Evolutionary conservation across 2,888 invertebrate genomes (phyloP).

Genomic region (Campaea margaritaria): DNA sequence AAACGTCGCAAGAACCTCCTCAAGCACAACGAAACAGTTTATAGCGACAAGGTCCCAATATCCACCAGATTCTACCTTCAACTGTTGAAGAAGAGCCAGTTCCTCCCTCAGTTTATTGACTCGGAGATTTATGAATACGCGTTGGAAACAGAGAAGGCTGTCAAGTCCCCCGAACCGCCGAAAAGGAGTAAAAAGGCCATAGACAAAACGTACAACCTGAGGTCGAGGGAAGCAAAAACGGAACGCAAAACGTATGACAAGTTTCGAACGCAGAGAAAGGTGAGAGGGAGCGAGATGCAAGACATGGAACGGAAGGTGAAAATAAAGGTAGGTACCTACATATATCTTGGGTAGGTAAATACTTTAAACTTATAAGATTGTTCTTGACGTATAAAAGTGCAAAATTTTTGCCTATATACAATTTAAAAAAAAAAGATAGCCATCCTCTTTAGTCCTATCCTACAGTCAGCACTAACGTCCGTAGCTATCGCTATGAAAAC

Average conservation of each 20-base stretch:
- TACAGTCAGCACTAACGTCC: too few relatives aligned
- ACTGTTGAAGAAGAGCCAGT: slow-evolving; percentile 73
- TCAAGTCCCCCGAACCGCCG: slow-evolving; percentile 52
- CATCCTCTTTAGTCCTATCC: too few relatives aligned
- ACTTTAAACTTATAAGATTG: too few relatives aligned
- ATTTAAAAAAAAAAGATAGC: too few relatives aligned
- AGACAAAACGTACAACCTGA: slow-evolving; percentile 70
- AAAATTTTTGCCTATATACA: too few relatives aligned
- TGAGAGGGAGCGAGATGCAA: slow-evolving; percentile 32
- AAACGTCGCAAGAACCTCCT: slow-evolving; percentile 70
- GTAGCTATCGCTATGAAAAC: too few relatives aligned
- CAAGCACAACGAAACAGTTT: slow-evolving; percentile 72
- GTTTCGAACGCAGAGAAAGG: slow-evolving; percentile 54
- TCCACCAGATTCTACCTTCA: slow-evolving; percentile 77
- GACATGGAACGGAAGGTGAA: slow-evolving; percentile 20
- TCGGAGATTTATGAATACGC: slow-evolving; percentile 75
- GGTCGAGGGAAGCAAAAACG: slow-evolving; percentile 69
- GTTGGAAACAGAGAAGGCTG: slow-evolving; percentile 68
- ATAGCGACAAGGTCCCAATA: slow-evolving; percentile 77
- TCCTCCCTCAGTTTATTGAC: slow-evolving; percentile 66
- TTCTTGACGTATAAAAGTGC: too few relatives aligned
- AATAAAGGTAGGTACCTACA: slow-evolving; percentile 20
- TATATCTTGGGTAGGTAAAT: too few relatives aligned
- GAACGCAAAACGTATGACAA: slow-evolving; percentile 67
- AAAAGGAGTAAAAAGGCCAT: slow-evolving; percentile 55